phyloP scores from a whole-genome alignment of 2,888 invertebrate genomes.

The Homarus gammarus region DNA sequence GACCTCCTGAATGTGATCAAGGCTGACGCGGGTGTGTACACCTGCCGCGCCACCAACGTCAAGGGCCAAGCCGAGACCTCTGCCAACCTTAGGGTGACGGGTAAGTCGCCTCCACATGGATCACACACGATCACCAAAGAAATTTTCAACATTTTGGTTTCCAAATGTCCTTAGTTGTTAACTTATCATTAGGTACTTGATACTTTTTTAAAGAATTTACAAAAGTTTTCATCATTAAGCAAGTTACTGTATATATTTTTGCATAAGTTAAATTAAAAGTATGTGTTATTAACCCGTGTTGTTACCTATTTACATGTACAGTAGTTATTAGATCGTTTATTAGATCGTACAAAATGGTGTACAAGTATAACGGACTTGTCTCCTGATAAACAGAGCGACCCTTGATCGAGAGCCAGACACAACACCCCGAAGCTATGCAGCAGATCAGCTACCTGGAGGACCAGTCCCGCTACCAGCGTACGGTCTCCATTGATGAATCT shows the following conservation, averaged over 20 bases:
- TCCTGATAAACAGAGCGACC: conserved; percentile 83
- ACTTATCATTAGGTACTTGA: too few species aligned
- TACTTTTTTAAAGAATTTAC: too few species aligned
- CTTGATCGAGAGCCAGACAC: conserved; percentile 91
- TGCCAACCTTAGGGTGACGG: conserved; percentile 87
- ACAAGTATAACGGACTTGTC: background rate
- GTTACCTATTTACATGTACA: too few species aligned
- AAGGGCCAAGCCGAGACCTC: conserved; percentile 93
- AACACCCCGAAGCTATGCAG: conserved; percentile 89
- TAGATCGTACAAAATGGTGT: background rate
- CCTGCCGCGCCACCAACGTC: conserved; percentile 91
- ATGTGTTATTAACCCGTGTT: too few species aligned
- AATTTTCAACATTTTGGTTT: too few species aligned
- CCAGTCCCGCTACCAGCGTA: conserved; percentile 90
- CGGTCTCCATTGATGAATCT: conserved; percentile 88
- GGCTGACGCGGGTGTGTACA: conserved; percentile 93
- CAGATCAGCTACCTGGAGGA: conserved; percentile 76
- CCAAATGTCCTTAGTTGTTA: too few species aligned
- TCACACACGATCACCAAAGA: too few species aligned
- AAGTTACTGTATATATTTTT: background rate
- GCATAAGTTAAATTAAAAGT: too few species aligned
- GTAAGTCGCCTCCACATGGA: conserved; percentile 49
- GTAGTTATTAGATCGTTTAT: too few species aligned
- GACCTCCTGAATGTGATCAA: conserved; percentile 92
- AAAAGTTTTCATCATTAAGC: too few species aligned